Conservation (phyloP, 2,113 vertebrate genomes). For the Pteropus alecto region DNA sequence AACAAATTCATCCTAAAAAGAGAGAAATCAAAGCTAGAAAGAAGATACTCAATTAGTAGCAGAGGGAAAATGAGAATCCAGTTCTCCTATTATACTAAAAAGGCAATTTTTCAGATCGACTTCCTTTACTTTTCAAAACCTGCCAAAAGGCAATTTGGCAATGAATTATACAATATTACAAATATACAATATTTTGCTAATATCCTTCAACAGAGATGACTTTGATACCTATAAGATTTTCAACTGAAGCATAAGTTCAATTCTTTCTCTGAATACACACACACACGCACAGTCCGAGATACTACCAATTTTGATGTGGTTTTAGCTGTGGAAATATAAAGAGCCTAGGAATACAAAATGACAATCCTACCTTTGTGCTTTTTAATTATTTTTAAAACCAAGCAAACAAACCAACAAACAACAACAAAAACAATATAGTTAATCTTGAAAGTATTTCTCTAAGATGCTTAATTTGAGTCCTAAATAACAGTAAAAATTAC, state of each 20-base stretch:
- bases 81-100: background rate
- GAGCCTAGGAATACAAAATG: background rate
- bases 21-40: background rate
- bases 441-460: background rate
- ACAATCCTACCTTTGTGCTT: background rate
- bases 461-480: background rate
- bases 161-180: background rate
- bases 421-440: background rate
- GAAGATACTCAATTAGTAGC: background rate
- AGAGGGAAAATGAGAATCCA: background rate
- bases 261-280: background rate
- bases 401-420: background rate
- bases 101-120: background rate
- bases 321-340: conserved; percentile 24
- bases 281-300: background rate
- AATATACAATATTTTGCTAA: background rate
- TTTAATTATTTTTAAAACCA: background rate
- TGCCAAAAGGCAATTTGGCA: background rate
- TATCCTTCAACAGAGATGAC: background rate
- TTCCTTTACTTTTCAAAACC: background rate
- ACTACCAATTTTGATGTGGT: background rate
- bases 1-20: background rate
- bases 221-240: conserved; percentile 46
- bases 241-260: background rate
- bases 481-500: background rate